Percentiles rank a stretch among this genome's conserved stretches.
Conservation (phyloP, 2,113 vertebrate genomes). For the Trochalopteron elliotii region DNA sequence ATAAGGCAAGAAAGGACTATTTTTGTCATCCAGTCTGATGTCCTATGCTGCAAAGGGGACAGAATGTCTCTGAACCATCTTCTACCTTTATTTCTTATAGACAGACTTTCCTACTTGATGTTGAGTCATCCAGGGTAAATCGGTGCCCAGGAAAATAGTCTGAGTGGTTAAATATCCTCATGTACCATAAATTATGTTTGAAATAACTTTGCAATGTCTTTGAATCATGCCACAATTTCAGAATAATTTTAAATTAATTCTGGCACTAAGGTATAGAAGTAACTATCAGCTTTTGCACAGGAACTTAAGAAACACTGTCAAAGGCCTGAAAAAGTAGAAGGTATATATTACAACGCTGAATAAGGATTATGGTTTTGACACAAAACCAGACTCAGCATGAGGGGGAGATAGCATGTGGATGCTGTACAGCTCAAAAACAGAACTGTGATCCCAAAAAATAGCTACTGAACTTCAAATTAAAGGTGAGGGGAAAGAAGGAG, state of each 20-base stretch:
- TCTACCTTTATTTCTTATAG: background rate
- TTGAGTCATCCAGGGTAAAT: background rate
- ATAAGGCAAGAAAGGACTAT: background rate
- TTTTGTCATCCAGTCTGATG: background rate
- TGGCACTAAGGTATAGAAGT: background rate
- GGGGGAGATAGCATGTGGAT: background rate
- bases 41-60: background rate
- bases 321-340: background rate
- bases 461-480: background rate
- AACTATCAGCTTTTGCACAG: background rate
- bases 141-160: background rate
- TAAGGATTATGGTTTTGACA: background rate
- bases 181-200: background rate
- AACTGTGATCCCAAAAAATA: background rate
- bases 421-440: background rate
- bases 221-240: background rate
- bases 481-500: background rate
- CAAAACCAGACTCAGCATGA: background rate
- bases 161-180: background rate
- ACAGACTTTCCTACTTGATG: background rate
- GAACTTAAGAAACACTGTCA: background rate
- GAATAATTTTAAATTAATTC: background rate
- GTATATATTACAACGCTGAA: background rate
- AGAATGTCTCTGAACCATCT: background rate
- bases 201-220: background rate